phyloP scores from a whole-genome alignment of 2,797 vertebrate genomes.

The Petrocephalus sullivani region DNA sequence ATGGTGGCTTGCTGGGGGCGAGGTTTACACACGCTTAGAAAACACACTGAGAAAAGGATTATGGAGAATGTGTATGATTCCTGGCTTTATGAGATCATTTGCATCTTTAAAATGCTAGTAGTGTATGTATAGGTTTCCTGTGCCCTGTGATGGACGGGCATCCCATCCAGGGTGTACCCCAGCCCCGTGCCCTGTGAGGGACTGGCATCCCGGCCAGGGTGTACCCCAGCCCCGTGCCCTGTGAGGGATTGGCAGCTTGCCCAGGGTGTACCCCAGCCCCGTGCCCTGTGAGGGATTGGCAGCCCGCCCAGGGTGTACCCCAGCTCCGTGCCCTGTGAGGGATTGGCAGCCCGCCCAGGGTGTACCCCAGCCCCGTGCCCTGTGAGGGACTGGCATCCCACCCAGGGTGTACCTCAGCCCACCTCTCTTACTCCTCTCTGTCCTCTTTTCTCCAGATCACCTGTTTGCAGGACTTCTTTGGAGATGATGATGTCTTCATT shows the following conservation, averaged over 20 bases:
- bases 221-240: background rate
- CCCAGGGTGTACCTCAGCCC: too few relatives aligned
- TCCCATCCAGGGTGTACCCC: too few relatives aligned
- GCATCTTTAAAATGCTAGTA: too few relatives aligned
- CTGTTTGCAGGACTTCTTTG: slow-evolving; percentile 93
- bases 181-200: too few relatives aligned
- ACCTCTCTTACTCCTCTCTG: slow-evolving; percentile 6
- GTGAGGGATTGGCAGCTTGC: background rate
- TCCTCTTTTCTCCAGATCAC: slow-evolving; percentile 70
- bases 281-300: background rate
- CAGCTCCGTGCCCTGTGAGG: background rate
- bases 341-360: background rate
- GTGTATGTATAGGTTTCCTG: background rate
- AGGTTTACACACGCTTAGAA: background rate
- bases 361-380: background rate
- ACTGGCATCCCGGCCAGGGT: background rate
- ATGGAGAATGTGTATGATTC: background rate
- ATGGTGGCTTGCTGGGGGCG: background rate
- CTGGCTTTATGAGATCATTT: background rate
- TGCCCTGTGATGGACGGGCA: too few relatives aligned
- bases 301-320: background rate
- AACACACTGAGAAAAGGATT: background rate
- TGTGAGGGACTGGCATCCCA: background rate
- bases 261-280: background rate
- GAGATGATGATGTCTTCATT: slow-evolving; percentile 94